These are phyloP conservation scores for Anoplius nigerrimus DNA, from an alignment of 2,888 invertebrate genomes.

Conservation along the genomic window DNA sequence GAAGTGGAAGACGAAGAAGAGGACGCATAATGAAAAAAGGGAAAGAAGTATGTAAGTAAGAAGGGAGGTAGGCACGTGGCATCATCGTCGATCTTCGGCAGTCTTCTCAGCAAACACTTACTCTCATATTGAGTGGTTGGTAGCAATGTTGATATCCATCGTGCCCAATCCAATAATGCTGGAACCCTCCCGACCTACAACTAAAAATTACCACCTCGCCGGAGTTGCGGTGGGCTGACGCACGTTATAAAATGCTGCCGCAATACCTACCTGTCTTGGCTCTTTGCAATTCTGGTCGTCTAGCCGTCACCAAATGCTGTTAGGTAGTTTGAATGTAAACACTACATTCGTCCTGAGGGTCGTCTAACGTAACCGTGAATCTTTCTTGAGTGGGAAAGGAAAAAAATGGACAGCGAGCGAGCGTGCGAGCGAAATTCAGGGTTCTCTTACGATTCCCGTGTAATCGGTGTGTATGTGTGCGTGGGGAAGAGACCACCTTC, in stretches of 20 bases:
- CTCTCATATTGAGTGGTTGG: conserved; percentile 75
- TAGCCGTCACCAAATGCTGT: conserved; percentile 73
- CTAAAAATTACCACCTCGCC: conserved; percentile 67
- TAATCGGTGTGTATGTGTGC: not conserved
- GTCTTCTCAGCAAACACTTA: conserved; percentile 70
- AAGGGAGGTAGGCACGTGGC: conserved; percentile 68
- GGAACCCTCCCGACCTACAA: conserved; percentile 69
- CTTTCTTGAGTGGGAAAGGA: not conserved
- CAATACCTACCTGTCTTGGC: conserved; percentile 66
- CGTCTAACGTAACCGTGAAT: conserved; percentile 25
- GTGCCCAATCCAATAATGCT: conserved; percentile 61
- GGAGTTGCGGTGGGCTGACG: conserved; percentile 72
- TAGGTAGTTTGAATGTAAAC: conserved; percentile 70
- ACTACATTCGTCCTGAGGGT: conserved; percentile 61
- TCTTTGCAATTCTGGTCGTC: conserved; percentile 71
- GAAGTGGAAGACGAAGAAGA: conserved; percentile 71
- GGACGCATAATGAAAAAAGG: conserved; percentile 73
- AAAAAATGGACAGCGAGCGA: too few species aligned
- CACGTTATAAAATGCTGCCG: conserved; percentile 57
- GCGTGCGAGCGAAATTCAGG: conserved; percentile 17
- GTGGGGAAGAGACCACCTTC: not conserved
- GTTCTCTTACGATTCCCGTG: conserved; percentile 9
- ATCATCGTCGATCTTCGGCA: conserved; percentile 68
- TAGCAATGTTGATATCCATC: conserved; percentile 71
- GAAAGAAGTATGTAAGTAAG: conserved; percentile 68